Conservation (phyloP, 2,113 vertebrate genomes). For the Rostratula benghalensis region DNA sequence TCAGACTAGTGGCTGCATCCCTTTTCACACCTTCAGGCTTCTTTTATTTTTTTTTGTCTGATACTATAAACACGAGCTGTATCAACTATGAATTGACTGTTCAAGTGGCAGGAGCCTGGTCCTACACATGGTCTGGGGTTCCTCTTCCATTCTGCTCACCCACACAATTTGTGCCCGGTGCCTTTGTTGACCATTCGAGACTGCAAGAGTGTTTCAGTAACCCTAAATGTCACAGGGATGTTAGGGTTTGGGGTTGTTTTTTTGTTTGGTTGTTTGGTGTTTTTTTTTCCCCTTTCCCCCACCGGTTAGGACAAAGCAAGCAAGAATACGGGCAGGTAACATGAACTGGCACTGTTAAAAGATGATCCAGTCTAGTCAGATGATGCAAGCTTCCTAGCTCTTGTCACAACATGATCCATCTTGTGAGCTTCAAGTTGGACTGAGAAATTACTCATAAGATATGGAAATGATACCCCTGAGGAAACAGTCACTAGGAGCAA, state of each 20-base stretch:
- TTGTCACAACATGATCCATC: background rate
- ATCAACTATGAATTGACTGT: background rate
- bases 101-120: background rate
- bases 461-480: background rate
- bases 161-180: background rate
- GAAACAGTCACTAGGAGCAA: background rate
- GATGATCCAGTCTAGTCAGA: background rate
- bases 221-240: background rate
- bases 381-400: background rate
- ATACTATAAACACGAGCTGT: background rate
- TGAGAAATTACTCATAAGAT: background rate
- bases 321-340: background rate
- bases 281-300: background rate
- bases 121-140: accelerated
- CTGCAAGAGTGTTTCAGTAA: background rate
- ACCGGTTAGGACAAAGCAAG: background rate
- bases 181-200: background rate
- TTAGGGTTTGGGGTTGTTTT: no score
- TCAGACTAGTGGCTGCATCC: background rate
- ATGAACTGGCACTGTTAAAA: background rate
- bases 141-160: background rate
- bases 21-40: background rate
- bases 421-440: background rate
- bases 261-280: no score
- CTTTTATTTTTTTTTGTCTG: background rate